Base-by-base conservation (phyloP, 2,888 invertebrate genomes). In the Oithona nana region DNA sequence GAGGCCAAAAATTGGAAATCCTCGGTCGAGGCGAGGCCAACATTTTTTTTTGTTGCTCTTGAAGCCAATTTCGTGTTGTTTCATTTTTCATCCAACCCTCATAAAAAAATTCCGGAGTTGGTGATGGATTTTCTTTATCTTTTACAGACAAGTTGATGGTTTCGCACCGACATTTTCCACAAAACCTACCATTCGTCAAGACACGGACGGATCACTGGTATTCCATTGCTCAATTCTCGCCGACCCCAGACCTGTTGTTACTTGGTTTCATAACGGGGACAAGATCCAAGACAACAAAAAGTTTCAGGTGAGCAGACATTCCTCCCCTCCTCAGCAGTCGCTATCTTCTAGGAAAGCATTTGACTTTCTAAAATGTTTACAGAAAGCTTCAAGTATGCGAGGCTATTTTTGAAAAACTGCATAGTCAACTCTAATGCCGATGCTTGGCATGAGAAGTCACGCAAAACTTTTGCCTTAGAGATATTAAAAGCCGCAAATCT, bases 131-230 rank as follows among this genome's bases (percentile, higher is more conserved):
- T 31, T 28, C 39, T 24, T 64, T 68, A 64, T 65, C n/a, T 68
- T 70, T 71, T 75, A 13, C 77, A 92, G 92, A 81, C 90, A 92
- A 89, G 88, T 90, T 79, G 92, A 92, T 79, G 93, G 92, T 73
- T 84, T 88, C 76, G 92, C 94, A 76, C 94, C 94, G 72, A 93
- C 93, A 73, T 95, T 95, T 79, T 86, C 90, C 76, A 90, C 93
- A 79, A 94, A 94, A 77, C 94, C 94, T 66, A 84, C 90, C 70
- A 95, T 95, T 76, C 82, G 92, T 73, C 94, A 95, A 75, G 50
- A 59, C 24, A 29, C 48, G 28, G 90, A 92, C 75, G 92, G 92
- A 70, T 81, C 88, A 73, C 78, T 93, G 69, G 80, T 90, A 70
- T 92, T 92, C 77, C 92, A 92, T 78, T 92, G 92, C 77, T 83